Base-by-base conservation (phyloP, 2,113 vertebrate genomes). In the Cololabis saira region DNA sequence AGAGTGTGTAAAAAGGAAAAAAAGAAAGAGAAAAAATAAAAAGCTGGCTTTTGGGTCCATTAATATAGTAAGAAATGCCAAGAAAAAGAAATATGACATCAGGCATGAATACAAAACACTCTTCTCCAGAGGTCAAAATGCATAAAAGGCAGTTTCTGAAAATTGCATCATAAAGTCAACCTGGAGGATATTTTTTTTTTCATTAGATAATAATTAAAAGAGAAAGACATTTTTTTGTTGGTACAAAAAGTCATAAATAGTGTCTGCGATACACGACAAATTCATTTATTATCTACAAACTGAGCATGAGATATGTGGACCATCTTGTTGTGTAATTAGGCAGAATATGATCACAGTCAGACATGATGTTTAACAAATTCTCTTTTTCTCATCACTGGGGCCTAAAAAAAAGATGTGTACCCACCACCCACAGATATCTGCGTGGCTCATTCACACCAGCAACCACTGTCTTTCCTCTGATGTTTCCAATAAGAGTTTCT, bases 401-500 rank as follows among this genome's bases (percentile, higher is more conserved):
- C 43, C 67, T 78, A 71, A 84, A 65, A 84, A 65, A 75, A 71
- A 74, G 43, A 75, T 1, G 12, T 57, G 47, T 42, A 52, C 4
- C 30, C 49, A 50, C 30, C 49, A 50, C 51, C 47, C 78, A 47
- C 50, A 40, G 56, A 43, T 64, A 58, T 71, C 58, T 18, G 56
- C 54, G 64, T 50, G 59, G 53, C 64, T 73, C 66, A 74, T 61
- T 77, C 75, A 65, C 61, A 66, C 51, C 65, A 78, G 66, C 42
- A 48, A 61, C 5, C 17, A 51, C 21, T 64, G 47, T 67, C 57
- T 73, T 22, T 57, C 45, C 58, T 83, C 81, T 81, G 53, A 76
- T 79, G 68, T 75, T 82, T 76, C 54, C 77, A 82, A 83, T 85
- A 74, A 84, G 78, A 50, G 54, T 49, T 65, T 71, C 71, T 15